Base-by-base conservation (phyloP, 2,888 invertebrate species). In the Sipha maydis region DNA sequence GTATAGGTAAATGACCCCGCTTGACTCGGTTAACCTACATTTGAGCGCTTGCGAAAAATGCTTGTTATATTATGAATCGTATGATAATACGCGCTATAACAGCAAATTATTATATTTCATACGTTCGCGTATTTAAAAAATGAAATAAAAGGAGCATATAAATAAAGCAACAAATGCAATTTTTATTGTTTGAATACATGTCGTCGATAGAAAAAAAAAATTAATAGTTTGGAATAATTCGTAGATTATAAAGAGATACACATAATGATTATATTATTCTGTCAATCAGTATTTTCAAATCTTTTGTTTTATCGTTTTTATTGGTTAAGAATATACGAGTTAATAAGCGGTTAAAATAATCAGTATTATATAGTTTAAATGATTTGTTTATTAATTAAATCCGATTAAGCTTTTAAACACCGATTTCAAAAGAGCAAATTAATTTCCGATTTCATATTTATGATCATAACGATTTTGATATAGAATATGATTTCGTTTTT, bases 1-100 rank as follows among this genome's bases (percentile, higher is more conserved):
- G 71, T 48, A 61, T 61, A 88, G 80, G 86, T 88, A 88, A 88
- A 88, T 71, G 86, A 88, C 80, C 80, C 79, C 86, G 56, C 73
- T 69, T 21, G 31, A 85, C 54, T 86, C 56, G 48, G 28, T 88
- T 80, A 80, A 61, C 80, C 86, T 88, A 88, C 80, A 88, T 88
- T 54, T 85, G 54, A 73, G 54, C 41, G n/a, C 19, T 48, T 34
- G 75, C 28, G 25, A 21, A 83, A 83, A 83, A 83, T 48, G 3
- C 54, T 54, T 73, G 48, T 7, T 28, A 41, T 48, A 14, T 34
- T 34, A 34, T 34, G 34, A n/a, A 19, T n/a, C 67, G 21, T 9
- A n/a, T 67, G n/a, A 21, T 67, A n/a, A 69, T 61, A 48, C 25
- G 61, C 61, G 61, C 25, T 19, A 5, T 69, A 28, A 28, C 11